Evolutionary conservation across 2,888 invertebrate genomes (phyloP).

Genomic region (Acholoe squamosa): DNA sequence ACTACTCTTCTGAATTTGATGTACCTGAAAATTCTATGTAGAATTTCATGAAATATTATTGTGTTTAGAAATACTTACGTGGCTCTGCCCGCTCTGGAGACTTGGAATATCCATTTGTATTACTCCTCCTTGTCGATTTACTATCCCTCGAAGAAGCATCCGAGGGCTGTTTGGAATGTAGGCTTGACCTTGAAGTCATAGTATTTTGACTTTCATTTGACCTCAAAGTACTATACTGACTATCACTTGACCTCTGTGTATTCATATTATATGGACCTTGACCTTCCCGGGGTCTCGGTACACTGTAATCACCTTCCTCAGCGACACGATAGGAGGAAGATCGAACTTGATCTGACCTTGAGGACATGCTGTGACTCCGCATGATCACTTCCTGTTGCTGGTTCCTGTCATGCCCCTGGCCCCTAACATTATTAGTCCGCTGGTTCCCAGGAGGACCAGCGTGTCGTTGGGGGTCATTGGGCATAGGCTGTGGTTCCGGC

Average conservation of each 20-base stretch:
- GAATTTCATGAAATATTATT: too few relatives aligned
- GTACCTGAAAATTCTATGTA: too few relatives aligned
- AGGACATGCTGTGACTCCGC: background rate
- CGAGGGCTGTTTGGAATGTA: conserved; percentile 56
- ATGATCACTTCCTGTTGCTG: conserved; percentile 9
- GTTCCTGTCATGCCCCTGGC: conserved; percentile 11
- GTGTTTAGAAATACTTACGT: conserved; percentile 42
- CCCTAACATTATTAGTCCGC: background rate
- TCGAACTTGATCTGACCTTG: background rate
- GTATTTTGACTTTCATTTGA: background rate
- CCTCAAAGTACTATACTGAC: conserved; percentile 48
- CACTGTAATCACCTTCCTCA: conserved; percentile 56
- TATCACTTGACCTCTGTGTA: conserved; percentile 13
- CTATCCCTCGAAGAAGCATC: conserved; percentile 39
- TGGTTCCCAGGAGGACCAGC: too few relatives aligned
- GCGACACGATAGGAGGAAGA: background rate
- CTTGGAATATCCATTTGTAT: conserved; percentile 39
- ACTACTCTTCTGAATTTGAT: too few relatives aligned
- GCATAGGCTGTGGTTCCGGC: background rate
- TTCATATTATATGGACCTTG: background rate
- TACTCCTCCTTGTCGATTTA: background rate
- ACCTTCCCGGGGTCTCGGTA: background rate
- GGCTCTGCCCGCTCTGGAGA: conserved; percentile 47
- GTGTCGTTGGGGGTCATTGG: background rate
- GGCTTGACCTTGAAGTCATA: conserved; percentile 29